phyloP scores from a whole-genome alignment of 2,888 invertebrate species.

The Eupithecia insigniata region DNA sequence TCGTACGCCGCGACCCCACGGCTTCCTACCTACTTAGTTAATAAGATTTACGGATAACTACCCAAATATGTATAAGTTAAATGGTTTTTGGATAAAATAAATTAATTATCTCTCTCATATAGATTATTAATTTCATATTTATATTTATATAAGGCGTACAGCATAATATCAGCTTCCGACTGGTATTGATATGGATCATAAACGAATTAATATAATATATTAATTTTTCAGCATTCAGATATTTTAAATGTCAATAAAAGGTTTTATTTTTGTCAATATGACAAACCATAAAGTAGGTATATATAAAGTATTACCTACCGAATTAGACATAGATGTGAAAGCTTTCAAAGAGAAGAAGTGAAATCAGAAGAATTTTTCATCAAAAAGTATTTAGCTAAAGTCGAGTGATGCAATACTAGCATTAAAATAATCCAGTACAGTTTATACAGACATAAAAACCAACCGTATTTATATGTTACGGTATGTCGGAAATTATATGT shows the following conservation, averaged over 20 bases:
- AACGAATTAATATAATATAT: no score
- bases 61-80: no score
- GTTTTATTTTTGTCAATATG: neutral
- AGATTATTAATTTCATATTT: no score
- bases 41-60: no score
- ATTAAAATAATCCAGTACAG: slow-evolving; percentile 41
- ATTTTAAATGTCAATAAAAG: neutral
- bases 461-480: slow-evolving; percentile 50
- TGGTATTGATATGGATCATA: no score
- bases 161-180: no score
- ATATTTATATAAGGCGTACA: no score
- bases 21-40: no score
- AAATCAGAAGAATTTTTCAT: neutral
- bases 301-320: neutral
- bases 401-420: slow-evolving; percentile 26
- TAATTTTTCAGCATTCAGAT: neutral
- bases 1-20: no score
- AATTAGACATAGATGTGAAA: neutral
- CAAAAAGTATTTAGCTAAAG: slow-evolving; percentile 1
- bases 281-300: neutral
- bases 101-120: no score
- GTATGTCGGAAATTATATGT: slow-evolving; percentile 52
- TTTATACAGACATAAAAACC: slow-evolving; percentile 47
- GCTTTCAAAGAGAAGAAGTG: neutral
- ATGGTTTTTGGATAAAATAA: no score